phyloP scores from a whole-genome alignment of 2,797 vertebrate species.

The Syngnathus acus region DNA sequence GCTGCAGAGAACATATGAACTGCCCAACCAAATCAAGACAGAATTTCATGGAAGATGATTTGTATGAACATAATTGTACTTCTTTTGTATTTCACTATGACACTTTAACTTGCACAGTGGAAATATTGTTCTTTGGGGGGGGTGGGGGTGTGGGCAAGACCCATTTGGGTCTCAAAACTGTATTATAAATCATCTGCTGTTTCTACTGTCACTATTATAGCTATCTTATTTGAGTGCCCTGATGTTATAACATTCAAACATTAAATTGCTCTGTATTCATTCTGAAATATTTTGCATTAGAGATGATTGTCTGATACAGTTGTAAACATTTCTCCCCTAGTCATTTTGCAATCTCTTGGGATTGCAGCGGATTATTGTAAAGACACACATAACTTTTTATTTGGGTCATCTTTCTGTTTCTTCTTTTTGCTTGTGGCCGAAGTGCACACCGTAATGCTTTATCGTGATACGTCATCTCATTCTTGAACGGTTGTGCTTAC shows the following conservation, averaged over 20 bases:
- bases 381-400: slow-evolving; percentile 42
- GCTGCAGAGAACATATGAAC: slow-evolving; percentile 35
- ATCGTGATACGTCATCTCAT: slow-evolving; percentile 24
- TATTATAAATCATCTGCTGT: not conserved
- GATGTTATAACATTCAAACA: not conserved
- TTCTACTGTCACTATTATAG: not conserved
- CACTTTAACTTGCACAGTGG: not conserved
- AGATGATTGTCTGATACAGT: not conserved
- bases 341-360: slow-evolving; percentile 31
- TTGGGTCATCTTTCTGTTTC: slow-evolving; percentile 30
- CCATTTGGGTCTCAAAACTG: not conserved
- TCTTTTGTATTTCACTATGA: no score
- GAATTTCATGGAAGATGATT: not conserved
- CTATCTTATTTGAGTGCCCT: not conserved
- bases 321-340: slow-evolving; percentile 2
- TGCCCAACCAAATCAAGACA: slow-evolving; percentile 7
- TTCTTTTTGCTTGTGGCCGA: slow-evolving; percentile 24
- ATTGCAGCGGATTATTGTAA: slow-evolving; percentile 44
- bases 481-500: slow-evolving; percentile 46
- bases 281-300: not conserved
- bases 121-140: not conserved
- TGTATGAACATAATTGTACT: not conserved
- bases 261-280: slow-evolving; percentile 1
- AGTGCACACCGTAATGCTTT: slow-evolving; percentile 9
- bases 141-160: not conserved